Base-by-base conservation (phyloP, 2,113 vertebrate species). In the Brienomyrus longianalis region DNA sequence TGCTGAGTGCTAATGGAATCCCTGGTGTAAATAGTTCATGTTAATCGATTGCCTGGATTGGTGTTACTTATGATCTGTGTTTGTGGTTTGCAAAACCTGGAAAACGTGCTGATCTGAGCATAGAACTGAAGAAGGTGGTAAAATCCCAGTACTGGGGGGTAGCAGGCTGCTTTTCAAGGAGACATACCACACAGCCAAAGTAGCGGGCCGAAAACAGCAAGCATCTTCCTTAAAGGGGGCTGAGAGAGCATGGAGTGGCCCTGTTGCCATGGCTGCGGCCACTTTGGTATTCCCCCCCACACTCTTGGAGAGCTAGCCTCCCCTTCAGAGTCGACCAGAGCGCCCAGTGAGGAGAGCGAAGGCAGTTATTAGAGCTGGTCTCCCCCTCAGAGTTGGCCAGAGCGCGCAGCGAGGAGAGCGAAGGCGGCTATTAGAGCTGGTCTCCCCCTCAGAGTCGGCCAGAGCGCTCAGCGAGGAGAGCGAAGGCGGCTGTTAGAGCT, bases 181-280 rank as follows among this genome's bases (percentile, higher is more conserved):
- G 51, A 17, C 27, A 92, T 93, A 91, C 95, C 93, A 93, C 90
- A 94, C 93, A 93, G 92, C 92, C 91, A 87, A 90, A 93, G 92
- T 91, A 93, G 93, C 93, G 91, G 92, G 5, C 93, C 91, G 92
- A 92, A 91, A 85, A 62, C 88, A 88, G 87, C 50, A 17, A 31
- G 91, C 92, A 93, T 94, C 93, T 94, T 94, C 95, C 93, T 94
- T 95, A 95, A 95, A 95, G 94, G 94, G 94, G 93, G 92, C 93
- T 92, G 91, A 92, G 94, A 86, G 62, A 94, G 92, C 93, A 93
- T 94, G 94, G 94, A 95, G 93, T 94, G 93, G 94, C 91, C 94
- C 92, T 95, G 95, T 95, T 95, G 94, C 94, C 94, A 96, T 96
- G 94, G 95, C 95, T 96, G 95, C 94, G 90, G 90, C 93, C 83